Evolutionary conservation across 2,113 vertebrate genomes (phyloP).

Genomic region (Dipodomys spectabilis): DNA sequence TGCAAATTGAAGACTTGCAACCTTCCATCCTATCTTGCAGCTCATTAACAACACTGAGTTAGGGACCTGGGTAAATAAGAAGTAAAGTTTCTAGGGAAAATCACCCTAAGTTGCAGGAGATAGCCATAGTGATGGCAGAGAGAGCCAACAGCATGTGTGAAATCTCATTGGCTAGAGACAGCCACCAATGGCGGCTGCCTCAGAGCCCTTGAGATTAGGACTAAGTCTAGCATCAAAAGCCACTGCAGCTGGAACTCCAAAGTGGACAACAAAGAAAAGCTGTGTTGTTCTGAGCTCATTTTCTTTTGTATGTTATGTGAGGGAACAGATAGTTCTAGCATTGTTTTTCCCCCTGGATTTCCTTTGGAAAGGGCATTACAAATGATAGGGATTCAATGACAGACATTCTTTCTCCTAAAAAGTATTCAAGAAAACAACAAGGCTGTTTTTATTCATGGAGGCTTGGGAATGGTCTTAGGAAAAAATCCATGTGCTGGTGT

Average conservation of each 20-base stretch:
- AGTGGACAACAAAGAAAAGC: slow-evolving; percentile 60
- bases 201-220: neutral
- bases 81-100: neutral
- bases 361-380: slow-evolving; percentile 64
- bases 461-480: neutral
- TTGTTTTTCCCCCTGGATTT: slow-evolving; percentile 4
- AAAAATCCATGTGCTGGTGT: neutral
- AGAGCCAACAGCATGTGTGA: neutral
- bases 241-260: neutral
- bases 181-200: neutral
- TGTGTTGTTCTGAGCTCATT: slow-evolving; percentile 43
- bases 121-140: no score
- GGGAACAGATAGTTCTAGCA: slow-evolving; percentile 33
- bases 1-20: neutral
- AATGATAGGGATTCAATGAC: slow-evolving; percentile 35
- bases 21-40: rapidly evolving
- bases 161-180: neutral
- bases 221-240: neutral
- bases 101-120: neutral
- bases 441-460: slow-evolving; percentile 59
- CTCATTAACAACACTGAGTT: neutral
- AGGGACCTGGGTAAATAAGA: neutral
- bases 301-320: slow-evolving; percentile 65
- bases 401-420: slow-evolving; percentile 35
- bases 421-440: slow-evolving; percentile 8